Evolutionary conservation across 2,888 invertebrate genomes (phyloP).

Genomic region (Cyrtodaria siliqua): DNA sequence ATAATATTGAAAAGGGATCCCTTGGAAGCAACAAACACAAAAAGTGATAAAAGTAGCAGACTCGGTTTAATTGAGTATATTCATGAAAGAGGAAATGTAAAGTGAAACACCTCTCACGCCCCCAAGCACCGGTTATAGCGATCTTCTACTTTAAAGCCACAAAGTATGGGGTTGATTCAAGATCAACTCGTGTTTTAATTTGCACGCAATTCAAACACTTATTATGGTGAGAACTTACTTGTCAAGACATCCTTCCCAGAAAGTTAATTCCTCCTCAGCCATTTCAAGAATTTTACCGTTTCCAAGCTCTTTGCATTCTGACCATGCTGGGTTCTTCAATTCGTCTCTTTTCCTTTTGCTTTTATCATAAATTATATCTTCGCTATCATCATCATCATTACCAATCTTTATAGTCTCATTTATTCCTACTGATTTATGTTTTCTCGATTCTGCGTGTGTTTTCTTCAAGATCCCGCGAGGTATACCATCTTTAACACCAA

Average conservation of each 20-base stretch:
- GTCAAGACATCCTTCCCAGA: conserved; percentile 96
- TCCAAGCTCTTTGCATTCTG: conserved; percentile 72
- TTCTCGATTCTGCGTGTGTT: conserved; percentile 75
- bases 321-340: conserved; percentile 77
- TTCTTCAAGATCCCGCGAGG: conserved; percentile 6
- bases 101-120: too few relatives aligned
- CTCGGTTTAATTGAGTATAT: too few relatives aligned
- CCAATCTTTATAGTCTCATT: conserved; percentile 26
- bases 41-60: too few relatives aligned
- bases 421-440: conserved; percentile 14
- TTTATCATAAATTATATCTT: conserved; percentile 52
- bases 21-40: too few relatives aligned
- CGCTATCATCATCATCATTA: conserved; percentile 33
- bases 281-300: conserved; percentile 68
- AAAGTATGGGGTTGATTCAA: too few relatives aligned
- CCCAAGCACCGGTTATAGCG: too few relatives aligned
- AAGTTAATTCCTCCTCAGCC: conserved; percentile 91
- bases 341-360: conserved; percentile 65
- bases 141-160: too few relatives aligned
- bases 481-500: neutral
- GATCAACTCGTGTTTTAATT: too few relatives aligned
- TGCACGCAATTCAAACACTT: too few relatives aligned
- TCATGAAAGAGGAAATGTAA: too few relatives aligned
- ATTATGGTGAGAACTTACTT: conserved; percentile 65
- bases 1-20: too few relatives aligned